Conservation (phyloP, 1,140 invertebrate species). For the Eulimnadia texana region DNA sequence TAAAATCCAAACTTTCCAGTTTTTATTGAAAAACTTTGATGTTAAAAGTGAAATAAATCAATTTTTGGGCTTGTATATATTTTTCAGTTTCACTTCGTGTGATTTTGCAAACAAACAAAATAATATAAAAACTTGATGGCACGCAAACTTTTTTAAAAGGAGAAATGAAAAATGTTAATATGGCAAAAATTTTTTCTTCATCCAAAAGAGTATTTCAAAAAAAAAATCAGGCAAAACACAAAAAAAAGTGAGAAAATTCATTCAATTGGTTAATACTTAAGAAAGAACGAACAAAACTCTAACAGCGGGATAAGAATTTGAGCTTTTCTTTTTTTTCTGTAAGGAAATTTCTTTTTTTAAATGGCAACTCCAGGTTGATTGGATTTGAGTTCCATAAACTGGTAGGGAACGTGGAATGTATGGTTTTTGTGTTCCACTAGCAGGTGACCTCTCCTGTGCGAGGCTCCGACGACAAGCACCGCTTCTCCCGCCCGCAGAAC, state of each 20-base stretch:
- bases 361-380: conserved; percentile 13
- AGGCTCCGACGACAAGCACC: conserved; percentile 66
- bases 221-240: neutral
- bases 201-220: neutral
- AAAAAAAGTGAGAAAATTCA: neutral
- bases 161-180: no score
- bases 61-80: neutral
- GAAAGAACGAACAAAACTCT: neutral
- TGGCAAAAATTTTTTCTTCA: no score
- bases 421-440: conserved; percentile 66
- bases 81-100: no score
- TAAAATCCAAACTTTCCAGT: neutral
- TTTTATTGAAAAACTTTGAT: no score
- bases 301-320: neutral
- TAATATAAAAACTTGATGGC: no score
- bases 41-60: no score
- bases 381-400: conserved; percentile 65
- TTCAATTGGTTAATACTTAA: neutral
- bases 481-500: conserved; percentile 62
- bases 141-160: no score
- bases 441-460: conserved; percentile 59
- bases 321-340: neutral
- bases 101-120: no score
- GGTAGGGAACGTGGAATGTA: conserved; percentile 69
- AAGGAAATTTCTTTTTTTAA: neutral